Percentiles rank a stretch among this genome's conserved stretches.
These are phyloP conservation scores for Chromis chromis DNA, from an alignment of 2,797 vertebrate genomes.

Conservation along the genomic window DNA sequence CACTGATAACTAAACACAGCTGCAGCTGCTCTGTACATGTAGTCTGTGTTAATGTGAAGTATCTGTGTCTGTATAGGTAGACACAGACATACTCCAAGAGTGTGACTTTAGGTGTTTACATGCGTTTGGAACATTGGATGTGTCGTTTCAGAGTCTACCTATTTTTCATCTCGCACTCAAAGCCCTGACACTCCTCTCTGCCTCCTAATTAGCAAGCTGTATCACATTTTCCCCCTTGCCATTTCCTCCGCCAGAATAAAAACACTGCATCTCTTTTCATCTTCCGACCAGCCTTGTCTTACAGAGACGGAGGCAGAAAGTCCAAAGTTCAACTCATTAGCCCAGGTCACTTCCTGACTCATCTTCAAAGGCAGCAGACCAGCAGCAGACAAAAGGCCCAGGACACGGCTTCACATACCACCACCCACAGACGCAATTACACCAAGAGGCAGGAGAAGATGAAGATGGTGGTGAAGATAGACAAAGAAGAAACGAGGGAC, in stretches of 20 bases:
- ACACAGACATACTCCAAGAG: slow-evolving; percentile 4
- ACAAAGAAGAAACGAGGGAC: slow-evolving; percentile 11
- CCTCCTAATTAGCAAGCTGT: slow-evolving; percentile 89
- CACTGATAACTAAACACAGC: slow-evolving; percentile 88
- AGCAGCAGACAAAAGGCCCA: slow-evolving; percentile 52
- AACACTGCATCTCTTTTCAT: slow-evolving; percentile 88
- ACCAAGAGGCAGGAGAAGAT: slow-evolving; percentile 24
- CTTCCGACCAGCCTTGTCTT: slow-evolving; percentile 84
- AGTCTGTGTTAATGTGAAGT: slow-evolving; percentile 26
- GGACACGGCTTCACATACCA: slow-evolving; percentile 53
- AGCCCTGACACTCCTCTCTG: slow-evolving; percentile 70
- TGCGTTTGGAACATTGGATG: slow-evolving; percentile 41
- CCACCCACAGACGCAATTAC: slow-evolving; percentile 57
- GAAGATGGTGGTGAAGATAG: slow-evolving; percentile 10
- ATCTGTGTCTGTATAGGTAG: slow-evolving; percentile 18
- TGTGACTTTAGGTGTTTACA: slow-evolving; percentile 44
- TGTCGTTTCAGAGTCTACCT: slow-evolving; percentile 46
- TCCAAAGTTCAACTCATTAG: slow-evolving; percentile 90
- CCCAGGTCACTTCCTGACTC: slow-evolving; percentile 90
- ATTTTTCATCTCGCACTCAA: slow-evolving; percentile 72
- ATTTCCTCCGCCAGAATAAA: slow-evolving; percentile 73
- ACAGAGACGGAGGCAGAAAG: slow-evolving; percentile 81
- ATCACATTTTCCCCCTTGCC: slow-evolving; percentile 70
- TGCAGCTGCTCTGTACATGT: slow-evolving; percentile 65
- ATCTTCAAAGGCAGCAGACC: slow-evolving; percentile 70